These are phyloP conservation scores for Pollenia griseotomentosa DNA, from an alignment of 2,888 invertebrate species.

Conservation along the genomic window DNA sequence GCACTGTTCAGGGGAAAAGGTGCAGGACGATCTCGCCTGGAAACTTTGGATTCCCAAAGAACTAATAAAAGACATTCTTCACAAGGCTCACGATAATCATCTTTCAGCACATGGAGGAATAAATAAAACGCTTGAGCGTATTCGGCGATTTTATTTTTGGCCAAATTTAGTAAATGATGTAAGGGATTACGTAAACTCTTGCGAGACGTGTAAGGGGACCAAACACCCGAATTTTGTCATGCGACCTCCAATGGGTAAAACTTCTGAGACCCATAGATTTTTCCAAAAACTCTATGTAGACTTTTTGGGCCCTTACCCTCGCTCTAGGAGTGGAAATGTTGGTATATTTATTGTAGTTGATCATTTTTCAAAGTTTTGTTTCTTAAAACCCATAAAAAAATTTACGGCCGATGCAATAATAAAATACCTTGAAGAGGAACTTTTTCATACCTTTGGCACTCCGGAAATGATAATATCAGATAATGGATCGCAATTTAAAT, in stretches of 20 bases:
- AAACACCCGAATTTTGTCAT: constrained; percentile 47
- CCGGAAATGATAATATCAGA: too few relatives aligned
- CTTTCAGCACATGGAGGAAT: constrained; percentile 47
- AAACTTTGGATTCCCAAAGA: constrained; percentile 56
- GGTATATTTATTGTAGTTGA: constrained; percentile 50
- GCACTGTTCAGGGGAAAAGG: constrained; percentile 36
- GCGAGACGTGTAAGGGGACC: constrained; percentile 40
- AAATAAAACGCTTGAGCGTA: constrained; percentile 50
- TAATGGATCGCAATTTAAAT: too few relatives aligned
- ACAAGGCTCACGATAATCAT: constrained; percentile 24
- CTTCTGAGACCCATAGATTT: constrained; percentile 14
- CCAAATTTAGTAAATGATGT: constrained; percentile 10
- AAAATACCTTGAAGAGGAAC: too few relatives aligned
- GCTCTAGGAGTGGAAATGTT: constrained; percentile 44
- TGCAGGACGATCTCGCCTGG: constrained; percentile 33
- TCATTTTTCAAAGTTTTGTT: too few relatives aligned
- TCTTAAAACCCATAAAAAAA: too few relatives aligned
- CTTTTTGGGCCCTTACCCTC: constrained; percentile 44
- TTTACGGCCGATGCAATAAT: too few relatives aligned
- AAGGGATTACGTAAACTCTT: not conserved
- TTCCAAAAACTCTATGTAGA: constrained; percentile 52
- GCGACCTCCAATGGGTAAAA: constrained; percentile 39
- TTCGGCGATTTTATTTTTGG: constrained; percentile 30
- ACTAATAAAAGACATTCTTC: not conserved
- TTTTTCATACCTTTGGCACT: too few relatives aligned